phyloP scores from a whole-genome alignment of 2,113 vertebrate genomes.

The Heterochromis multidens region DNA sequence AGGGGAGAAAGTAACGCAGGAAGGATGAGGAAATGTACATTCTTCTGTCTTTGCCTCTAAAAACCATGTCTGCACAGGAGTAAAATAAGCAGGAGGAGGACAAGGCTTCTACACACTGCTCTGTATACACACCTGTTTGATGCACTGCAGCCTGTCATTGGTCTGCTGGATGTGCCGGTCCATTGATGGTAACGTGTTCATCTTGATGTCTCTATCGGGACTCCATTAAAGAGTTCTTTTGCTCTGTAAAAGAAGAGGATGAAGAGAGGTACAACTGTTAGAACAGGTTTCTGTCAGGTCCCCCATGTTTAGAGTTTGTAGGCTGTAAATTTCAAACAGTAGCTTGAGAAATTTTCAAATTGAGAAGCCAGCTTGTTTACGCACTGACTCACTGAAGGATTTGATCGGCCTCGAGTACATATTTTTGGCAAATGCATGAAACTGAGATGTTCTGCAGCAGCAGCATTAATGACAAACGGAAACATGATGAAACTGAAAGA shows the following conservation, averaged over 20 bases:
- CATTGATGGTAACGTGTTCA: slow-evolving; percentile 95
- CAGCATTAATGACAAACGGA: not conserved
- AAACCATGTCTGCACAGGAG: not conserved
- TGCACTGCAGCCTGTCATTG: slow-evolving; percentile 98
- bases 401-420: slow-evolving; percentile 6
- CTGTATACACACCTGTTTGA: slow-evolving; percentile 91
- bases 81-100: not conserved
- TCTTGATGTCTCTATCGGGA: slow-evolving; percentile 97
- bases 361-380: slow-evolving; percentile 26
- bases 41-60: not conserved
- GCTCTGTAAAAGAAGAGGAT: slow-evolving; percentile 73
- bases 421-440: slow-evolving; percentile 30
- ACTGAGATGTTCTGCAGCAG: slow-evolving; percentile 5
- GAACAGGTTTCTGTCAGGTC: slow-evolving; percentile 23
- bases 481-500: slow-evolving; percentile 15
- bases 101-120: not conserved
- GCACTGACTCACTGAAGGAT: slow-evolving; percentile 22
- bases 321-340: slow-evolving; percentile 44
- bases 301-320: not conserved
- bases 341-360: slow-evolving; percentile 29
- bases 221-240: slow-evolving; percentile 93
- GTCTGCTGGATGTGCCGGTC: slow-evolving; percentile 99
- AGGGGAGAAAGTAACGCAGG: slow-evolving; percentile 23
- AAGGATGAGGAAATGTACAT: slow-evolving; percentile 14
- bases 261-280: slow-evolving; percentile 28